phyloP scores from a whole-genome alignment of 2,888 invertebrate species.

The Peribatodes rhomboidaria region DNA sequence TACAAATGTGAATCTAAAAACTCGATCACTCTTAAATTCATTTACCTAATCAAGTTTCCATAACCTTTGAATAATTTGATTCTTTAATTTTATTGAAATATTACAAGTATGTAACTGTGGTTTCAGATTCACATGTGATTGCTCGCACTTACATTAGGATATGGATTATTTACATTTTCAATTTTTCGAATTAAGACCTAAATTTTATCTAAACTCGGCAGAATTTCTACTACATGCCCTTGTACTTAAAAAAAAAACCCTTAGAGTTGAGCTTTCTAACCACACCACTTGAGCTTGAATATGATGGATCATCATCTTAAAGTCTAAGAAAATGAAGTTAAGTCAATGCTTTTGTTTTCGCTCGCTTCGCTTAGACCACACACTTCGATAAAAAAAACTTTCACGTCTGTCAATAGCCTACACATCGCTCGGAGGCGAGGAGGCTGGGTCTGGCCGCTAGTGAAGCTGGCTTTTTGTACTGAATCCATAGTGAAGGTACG shows the following conservation, averaged over 20 bases:
- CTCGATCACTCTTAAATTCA: neutral
- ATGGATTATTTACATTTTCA: conserved; percentile 47
- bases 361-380: conserved; percentile 28
- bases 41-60: neutral
- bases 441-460: conserved; percentile 79
- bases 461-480: conserved; percentile 84
- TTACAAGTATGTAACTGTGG: neutral
- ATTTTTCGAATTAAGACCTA: conserved; percentile 20
- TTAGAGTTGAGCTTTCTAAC: conserved; percentile 23
- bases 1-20: conserved; percentile 30
- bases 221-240: conserved; percentile 14
- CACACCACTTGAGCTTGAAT: conserved; percentile 28
- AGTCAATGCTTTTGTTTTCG: conserved; percentile 5
- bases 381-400: conserved; percentile 34
- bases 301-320: conserved; percentile 6
- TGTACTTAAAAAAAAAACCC: conserved; percentile 19
- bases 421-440: conserved; percentile 81
- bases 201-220: conserved; percentile 30
- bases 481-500: conserved; percentile 88
- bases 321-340: neutral
- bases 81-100: neutral
- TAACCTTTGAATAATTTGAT: neutral
- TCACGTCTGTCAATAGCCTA: conserved; percentile 58
- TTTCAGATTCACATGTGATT: conserved; percentile 30
- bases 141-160: conserved; percentile 42